Base-by-base conservation (phyloP, 1,140 invertebrate species). In the Adoxophyes honmai region DNA sequence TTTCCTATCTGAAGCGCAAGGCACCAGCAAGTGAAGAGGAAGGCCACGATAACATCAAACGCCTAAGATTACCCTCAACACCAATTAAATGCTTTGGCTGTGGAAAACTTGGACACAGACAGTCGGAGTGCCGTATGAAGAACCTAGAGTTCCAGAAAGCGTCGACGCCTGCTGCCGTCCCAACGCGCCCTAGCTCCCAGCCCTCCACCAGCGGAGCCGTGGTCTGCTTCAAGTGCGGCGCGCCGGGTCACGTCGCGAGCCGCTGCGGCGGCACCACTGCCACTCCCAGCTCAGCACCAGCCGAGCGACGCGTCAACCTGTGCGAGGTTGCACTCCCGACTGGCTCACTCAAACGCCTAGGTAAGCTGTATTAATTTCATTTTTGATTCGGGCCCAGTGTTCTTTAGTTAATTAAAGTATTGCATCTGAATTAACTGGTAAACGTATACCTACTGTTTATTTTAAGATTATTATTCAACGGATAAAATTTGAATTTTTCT, bases 71-170 rank as follows among this genome's bases (percentile, higher is more conserved):
- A 14, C 21, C 28, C 5, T 39, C 48, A 11, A n/a, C 8, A 7
- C 1, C 37, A 7, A 4, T 62, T 1, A 57, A 55, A 13, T 73
- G 70, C 18, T 62, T 51, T 42, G 4, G 10, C 8, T 70, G 62
- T 52, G 67, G 64, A 0, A 63, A 66, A 35, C 18, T 15, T 0
- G 64, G 67, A 1, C 70, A 69, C 28, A 52, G 38, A 11, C 18
- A 52, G 34, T 4, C 11, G 5, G 64, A 59, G 3, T 66, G 64
- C 15, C n/a, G n/a, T n/a, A n/a, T n/a, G n/a, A n/a, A n/a, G 33
- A 9, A 44, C 34, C 1, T 15, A 9, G 1, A 33, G 1, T 3
- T 8, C 0, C 57, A 34, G 55, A 34, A n/a, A n/a, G n/a, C n/a
- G n/a, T n/a, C n/a, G n/a, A n/a, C n/a, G n/a, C n/a, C n/a, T n/a